These are phyloP conservation scores for Ecliptopera silaceata DNA, from an alignment of 2,888 invertebrate genomes.

Conservation along the genomic window DNA sequence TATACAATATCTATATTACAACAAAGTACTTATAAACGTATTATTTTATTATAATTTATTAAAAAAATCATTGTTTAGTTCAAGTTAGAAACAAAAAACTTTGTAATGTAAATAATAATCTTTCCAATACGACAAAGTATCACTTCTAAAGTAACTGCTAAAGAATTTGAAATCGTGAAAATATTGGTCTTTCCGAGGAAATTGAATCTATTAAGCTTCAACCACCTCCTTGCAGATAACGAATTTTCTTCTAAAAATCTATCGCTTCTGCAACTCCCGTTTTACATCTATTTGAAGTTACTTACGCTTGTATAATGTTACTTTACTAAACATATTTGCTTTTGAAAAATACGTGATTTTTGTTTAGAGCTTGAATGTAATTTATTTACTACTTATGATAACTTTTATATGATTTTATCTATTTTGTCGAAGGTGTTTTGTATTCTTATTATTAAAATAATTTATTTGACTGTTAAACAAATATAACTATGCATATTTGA, in stretches of 20 bases:
- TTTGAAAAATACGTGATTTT: not conserved
- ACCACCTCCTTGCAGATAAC: not conserved
- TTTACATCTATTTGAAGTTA: not conserved
- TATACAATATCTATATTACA: too few species aligned
- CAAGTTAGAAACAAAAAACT: too few species aligned
- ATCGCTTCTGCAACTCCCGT: not conserved
- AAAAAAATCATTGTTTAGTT: too few species aligned
- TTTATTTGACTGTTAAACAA: too few species aligned
- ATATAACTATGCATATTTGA: too few species aligned
- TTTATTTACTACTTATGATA: too few species aligned
- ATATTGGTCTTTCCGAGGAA: conserved; percentile 6
- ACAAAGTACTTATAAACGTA: too few species aligned
- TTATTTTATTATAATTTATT: too few species aligned
- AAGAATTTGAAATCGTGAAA: conserved; percentile 9
- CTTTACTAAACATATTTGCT: not conserved
- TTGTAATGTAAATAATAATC: not conserved
- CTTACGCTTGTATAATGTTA: not conserved
- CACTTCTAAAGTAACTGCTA: conserved; percentile 1
- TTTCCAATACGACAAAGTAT: not conserved
- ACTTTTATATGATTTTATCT: too few species aligned
- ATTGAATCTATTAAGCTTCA: conserved; percentile 10
- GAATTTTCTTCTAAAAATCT: conserved; percentile 6
- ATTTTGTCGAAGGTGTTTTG: too few species aligned
- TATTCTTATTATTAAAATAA: too few species aligned
- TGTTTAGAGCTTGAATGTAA: too few species aligned